These are phyloP conservation scores for Xenopus tropicalis DNA, from an alignment of 2,113 vertebrate species.

Conservation along the genomic window DNA sequence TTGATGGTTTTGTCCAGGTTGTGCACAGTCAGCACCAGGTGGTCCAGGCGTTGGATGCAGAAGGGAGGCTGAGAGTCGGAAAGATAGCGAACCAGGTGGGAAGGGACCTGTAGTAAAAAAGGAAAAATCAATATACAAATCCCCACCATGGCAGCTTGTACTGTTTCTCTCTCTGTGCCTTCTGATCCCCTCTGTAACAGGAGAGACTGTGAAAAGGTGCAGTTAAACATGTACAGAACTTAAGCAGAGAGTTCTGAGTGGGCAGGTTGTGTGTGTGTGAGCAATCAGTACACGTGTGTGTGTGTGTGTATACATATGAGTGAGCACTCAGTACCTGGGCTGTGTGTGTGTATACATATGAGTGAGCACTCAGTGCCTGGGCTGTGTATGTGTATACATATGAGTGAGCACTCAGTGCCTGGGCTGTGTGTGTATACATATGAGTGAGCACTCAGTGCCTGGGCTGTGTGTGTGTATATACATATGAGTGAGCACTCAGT, in stretches of 20 bases:
- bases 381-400: neutral
- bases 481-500: no score
- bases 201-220: no score
- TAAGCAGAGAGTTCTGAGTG: no score
- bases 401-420: no score
- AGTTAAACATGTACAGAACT: no score
- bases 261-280: neutral
- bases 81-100: neutral
- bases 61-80: conserved; percentile 36
- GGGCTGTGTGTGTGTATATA: no score
- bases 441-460: no score
- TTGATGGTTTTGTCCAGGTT: conserved; percentile 66
- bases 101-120: neutral
- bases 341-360: neutral
- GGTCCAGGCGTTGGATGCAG: conserved; percentile 73
- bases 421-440: no score
- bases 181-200: neutral
- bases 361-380: neutral
- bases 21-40: conserved; percentile 83
- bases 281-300: no score
- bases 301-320: no score
- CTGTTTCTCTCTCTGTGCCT: neutral
- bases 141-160: no score
- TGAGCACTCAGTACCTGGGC: neutral
- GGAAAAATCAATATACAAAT: no score